Conservation (phyloP, 37 sponge, comb jelly and placozoan genomes). For the Eunapius fragilis region DNA sequence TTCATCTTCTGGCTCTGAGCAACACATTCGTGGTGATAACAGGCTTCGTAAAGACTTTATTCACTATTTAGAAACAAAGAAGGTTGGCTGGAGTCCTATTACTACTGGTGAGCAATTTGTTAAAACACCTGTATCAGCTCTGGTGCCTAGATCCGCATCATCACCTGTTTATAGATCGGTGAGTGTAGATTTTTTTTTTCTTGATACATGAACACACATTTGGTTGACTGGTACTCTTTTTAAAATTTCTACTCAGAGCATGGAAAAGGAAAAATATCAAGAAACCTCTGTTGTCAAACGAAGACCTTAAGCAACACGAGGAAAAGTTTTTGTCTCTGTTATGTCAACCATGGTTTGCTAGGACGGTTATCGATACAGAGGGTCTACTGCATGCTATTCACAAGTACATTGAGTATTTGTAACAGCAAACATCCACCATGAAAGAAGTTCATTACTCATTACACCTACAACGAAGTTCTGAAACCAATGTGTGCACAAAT, state of each 20-base stretch:
- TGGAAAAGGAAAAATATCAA: slow-evolving; percentile 5
- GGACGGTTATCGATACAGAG: slow-evolving; percentile 1
- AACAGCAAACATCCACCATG: not conserved
- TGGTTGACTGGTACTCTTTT: not conserved
- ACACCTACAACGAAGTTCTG: not conserved
- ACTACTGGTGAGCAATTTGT: not conserved
- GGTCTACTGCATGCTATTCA: slow-evolving; percentile 2
- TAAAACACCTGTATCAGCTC: not conserved
- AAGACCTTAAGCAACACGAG: not conserved
- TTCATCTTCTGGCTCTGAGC: not conserved
- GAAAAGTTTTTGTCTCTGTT: not conserved
- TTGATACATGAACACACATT: not conserved
- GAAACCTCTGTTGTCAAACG: slow-evolving; percentile 3
- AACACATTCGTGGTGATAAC: not conserved
- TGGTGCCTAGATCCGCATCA: not conserved
- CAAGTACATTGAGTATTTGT: not conserved
- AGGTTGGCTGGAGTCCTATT: not conserved
- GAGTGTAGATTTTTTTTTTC: not conserved
- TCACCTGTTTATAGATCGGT: not conserved
- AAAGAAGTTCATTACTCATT: not conserved
- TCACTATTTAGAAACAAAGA: not conserved
- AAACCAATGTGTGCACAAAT: not conserved
- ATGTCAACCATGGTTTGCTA: slow-evolving; percentile 4
- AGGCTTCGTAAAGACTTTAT: not conserved
- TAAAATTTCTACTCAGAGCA: not conserved